Evolutionary conservation across 2,797 vertebrate genomes (phyloP), one percentile per base, ranked within the genome.

Genomic region (Chrysolophus pictus): DNA sequence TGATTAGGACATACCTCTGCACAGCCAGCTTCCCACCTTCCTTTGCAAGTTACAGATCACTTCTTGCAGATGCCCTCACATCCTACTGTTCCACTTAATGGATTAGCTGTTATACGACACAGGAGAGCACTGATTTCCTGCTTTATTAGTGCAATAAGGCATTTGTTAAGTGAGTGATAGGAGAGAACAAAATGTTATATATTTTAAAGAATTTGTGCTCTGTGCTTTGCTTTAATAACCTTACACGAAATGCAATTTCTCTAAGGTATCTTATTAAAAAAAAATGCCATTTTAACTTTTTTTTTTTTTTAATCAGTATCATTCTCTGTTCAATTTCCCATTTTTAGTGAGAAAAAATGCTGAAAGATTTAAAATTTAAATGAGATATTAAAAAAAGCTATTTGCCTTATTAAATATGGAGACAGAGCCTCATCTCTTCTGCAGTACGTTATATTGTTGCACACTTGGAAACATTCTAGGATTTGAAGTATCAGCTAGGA

Each of bases 31-130:
- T 84, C 68, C 56, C 56, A 35, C 71, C 33, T 79, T 46, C 8
- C 60, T 84, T 65, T 28, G 0, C 3, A 53, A 82, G 64, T 33
- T 39, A 73, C 6, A 51, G 31, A 85, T 47, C 3, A 58, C 82
- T 92, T 81, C 74, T 82, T 28, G 14, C 0, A 0, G 24, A 70
- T 58, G 47, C 41, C 10, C 28, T 86, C 22, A 6, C 62, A 14
- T 64, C 77, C 80, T 64, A 35, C 83, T 87, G 83, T 73, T 31
- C 14, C 91, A 53, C n/a, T 81, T 86, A 92, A 82, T 79, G 71
- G 85, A 76, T 91, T 91, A 76, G 73, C 74, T 74, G 62, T 28
- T 62, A 12, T 42, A 37, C 17, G 59, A 51, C 56, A 70, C 12
- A 42, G 56, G 22, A 94, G 14, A 91, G 28, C 23, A 70, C 31